These are phyloP conservation scores for Drosophila parthenogenetica DNA, from an alignment of 2,888 invertebrate genomes.

Conservation along the genomic window DNA sequence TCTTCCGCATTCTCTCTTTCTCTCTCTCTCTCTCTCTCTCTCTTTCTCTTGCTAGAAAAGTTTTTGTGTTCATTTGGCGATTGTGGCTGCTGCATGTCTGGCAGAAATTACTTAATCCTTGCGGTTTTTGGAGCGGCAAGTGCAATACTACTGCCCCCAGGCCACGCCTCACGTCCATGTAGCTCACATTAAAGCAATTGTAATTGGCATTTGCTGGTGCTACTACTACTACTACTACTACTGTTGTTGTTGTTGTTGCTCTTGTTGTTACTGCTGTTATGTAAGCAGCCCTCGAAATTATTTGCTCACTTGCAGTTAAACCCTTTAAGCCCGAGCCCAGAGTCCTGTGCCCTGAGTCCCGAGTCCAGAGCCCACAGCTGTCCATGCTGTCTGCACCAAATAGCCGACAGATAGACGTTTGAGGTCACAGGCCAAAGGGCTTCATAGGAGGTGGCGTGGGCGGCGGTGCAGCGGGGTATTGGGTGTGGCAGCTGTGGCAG, in stretches of 20 bases:
- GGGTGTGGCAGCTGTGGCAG: constrained; percentile 22
- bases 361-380: constrained; percentile 27
- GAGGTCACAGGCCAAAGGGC: constrained; percentile 7
- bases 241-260: no score
- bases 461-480: neutral
- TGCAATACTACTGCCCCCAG: constrained; percentile 20
- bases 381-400: constrained; percentile 61
- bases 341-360: constrained; percentile 10
- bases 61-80: constrained; percentile 81
- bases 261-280: constrained; percentile 42
- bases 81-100: constrained; percentile 82
- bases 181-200: constrained; percentile 72
- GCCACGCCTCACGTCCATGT: neutral
- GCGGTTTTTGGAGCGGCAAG: constrained; percentile 66
- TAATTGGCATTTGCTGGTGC: constrained; percentile 73
- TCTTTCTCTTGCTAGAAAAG: constrained; percentile 45
- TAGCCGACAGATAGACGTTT: constrained; percentile 23
- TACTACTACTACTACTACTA: no score
- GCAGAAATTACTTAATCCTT: constrained; percentile 81
- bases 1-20: constrained; percentile 1
- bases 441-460: neutral
- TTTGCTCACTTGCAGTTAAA: constrained; percentile 43
- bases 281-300: constrained; percentile 66
- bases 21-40: constrained; percentile 7
- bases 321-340: constrained; percentile 53